Percentiles rank a stretch among this genome's conserved stretches.
These are phyloP conservation scores for Craterocephalus amniculus DNA, from an alignment of 2,797 vertebrate species.

Conservation along the genomic window DNA sequence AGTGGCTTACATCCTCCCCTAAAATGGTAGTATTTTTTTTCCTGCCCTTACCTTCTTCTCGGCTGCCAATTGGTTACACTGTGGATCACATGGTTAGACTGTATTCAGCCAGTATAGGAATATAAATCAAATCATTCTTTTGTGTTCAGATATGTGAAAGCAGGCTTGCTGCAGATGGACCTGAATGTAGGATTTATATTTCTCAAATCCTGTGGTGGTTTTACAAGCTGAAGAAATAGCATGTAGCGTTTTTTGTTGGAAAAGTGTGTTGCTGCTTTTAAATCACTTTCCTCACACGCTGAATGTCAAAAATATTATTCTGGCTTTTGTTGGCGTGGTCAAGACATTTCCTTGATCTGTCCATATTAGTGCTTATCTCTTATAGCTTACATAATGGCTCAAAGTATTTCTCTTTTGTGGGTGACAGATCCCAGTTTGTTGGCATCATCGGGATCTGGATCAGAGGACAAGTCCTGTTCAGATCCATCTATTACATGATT, in stretches of 20 bases:
- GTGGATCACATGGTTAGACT: constrained; percentile 88
- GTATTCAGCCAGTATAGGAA: constrained; percentile 89
- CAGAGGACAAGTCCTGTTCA: background rate
- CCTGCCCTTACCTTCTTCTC: constrained; percentile 82
- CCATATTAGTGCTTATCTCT: no score
- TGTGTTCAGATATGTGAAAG: constrained; percentile 63
- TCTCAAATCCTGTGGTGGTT: constrained; percentile 27
- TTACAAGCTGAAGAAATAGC: constrained; percentile 53
- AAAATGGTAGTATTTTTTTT: constrained; percentile 90
- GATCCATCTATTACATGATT: rapidly evolving
- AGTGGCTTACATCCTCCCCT: constrained; percentile 85
- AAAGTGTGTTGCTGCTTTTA: constrained; percentile 7
- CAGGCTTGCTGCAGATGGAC: constrained; percentile 43
- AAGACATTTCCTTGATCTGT: background rate
- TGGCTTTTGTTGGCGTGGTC: constrained; percentile 6
- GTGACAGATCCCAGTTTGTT: background rate
- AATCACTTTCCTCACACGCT: background rate
- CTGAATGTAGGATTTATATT: constrained; percentile 16
- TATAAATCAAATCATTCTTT: constrained; percentile 91
- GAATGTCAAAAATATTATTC: background rate
- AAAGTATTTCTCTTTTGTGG: background rate
- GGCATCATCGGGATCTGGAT: background rate
- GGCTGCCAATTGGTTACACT: constrained; percentile 87
- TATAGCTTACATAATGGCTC: no score
- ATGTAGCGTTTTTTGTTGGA: constrained; percentile 37